phyloP scores from a whole-genome alignment of 2,113 vertebrate species.

The Etheostoma cragini region DNA sequence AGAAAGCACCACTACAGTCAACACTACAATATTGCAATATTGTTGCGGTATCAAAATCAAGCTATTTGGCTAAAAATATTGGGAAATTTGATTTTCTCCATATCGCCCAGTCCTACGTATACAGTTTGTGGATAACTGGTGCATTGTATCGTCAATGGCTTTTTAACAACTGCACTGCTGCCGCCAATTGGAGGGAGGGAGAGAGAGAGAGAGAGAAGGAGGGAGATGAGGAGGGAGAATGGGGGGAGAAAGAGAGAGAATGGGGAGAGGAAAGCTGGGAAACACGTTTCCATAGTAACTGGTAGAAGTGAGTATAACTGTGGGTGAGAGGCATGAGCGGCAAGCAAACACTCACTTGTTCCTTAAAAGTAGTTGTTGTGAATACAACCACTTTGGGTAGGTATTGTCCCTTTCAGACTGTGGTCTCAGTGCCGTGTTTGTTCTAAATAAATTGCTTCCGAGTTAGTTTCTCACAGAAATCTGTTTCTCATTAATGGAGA shows the following conservation, averaged over 20 bases:
- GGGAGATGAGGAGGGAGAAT: neutral
- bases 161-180: constrained; percentile 55
- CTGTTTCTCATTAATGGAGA: neutral
- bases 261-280: constrained; percentile 60
- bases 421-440: constrained; percentile 12
- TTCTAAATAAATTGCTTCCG: constrained; percentile 17
- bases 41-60: too few relatives aligned
- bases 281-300: constrained; percentile 82
- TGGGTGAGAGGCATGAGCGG: constrained; percentile 76
- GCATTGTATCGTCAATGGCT: neutral
- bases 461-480: neutral
- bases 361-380: constrained; percentile 55
- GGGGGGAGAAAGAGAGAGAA: constrained; percentile 10
- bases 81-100: too few relatives aligned
- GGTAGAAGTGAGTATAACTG: constrained; percentile 76
- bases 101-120: neutral
- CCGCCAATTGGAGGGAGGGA: constrained; percentile 52
- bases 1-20: too few relatives aligned
- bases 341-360: constrained; percentile 74
- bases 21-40: too few relatives aligned
- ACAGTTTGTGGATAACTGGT: constrained; percentile 8
- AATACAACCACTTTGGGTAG: constrained; percentile 26
- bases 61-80: too few relatives aligned
- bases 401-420: constrained; percentile 11
- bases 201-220: constrained; percentile 2